phyloP scores from a whole-genome alignment of 2,113 vertebrate genomes.

The Macrotus californicus region DNA sequence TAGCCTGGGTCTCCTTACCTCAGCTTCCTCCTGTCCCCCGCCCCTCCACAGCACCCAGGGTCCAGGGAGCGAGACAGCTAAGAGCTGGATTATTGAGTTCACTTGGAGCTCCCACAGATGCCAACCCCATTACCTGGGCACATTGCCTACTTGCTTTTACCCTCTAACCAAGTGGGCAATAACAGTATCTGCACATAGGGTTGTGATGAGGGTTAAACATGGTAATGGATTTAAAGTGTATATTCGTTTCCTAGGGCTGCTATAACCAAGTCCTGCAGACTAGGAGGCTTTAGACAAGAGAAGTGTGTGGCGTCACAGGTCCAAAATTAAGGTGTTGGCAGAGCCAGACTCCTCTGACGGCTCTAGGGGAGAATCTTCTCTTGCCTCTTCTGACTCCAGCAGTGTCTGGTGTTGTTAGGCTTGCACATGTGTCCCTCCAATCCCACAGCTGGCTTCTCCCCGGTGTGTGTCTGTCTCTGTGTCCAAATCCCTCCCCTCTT shows the following conservation, averaged over 20 bases:
- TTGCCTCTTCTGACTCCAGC: neutral
- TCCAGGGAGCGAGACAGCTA: neutral
- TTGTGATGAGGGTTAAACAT: neutral
- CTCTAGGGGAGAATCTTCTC: neutral
- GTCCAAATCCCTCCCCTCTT: neutral
- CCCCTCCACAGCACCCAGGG: neutral
- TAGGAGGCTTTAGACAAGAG: neutral
- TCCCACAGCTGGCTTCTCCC: neutral
- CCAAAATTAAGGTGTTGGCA: neutral
- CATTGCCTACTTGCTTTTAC: neutral
- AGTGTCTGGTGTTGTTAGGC: neutral
- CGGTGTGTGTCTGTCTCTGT: neutral
- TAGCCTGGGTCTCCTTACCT: neutral
- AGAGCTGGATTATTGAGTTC: neutral
- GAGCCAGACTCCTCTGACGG: neutral
- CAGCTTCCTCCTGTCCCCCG: too few species aligned
- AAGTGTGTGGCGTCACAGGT: neutral
- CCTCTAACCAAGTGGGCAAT: neutral
- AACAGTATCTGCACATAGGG: neutral
- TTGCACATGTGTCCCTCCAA: neutral
- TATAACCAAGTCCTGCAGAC: neutral
- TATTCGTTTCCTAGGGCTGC: neutral
- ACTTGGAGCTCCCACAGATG: neutral
- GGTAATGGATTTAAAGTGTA: neutral
- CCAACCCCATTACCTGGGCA: neutral